Conservation (phyloP, 2,113 vertebrate genomes). For the Polypterus senegalus region DNA sequence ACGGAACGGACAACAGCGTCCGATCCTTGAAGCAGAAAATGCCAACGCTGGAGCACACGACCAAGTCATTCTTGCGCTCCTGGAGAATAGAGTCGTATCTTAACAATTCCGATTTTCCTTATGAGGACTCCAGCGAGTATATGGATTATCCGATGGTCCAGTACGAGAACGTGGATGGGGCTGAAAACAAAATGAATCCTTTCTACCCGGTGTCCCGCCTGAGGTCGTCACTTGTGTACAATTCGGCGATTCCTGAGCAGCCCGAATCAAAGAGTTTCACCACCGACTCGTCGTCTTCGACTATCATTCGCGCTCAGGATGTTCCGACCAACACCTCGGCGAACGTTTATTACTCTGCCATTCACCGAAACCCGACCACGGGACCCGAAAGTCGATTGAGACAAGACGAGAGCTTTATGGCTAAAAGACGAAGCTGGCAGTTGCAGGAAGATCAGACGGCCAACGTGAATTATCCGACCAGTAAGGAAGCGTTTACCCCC, state of each 20-base stretch:
- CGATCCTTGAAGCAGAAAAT: slow-evolving; percentile 70
- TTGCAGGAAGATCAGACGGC: slow-evolving; percentile 35
- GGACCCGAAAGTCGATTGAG: slow-evolving; percentile 22
- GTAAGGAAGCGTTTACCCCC: slow-evolving; percentile 36
- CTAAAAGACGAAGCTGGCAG: slow-evolving; percentile 42
- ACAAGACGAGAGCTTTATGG: slow-evolving; percentile 29
- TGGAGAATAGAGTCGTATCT: slow-evolving; percentile 85
- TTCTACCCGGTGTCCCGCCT: slow-evolving; percentile 54
- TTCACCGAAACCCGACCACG: slow-evolving; percentile 33
- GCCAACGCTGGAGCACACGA: slow-evolving; percentile 72
- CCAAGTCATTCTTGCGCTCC: slow-evolving; percentile 73
- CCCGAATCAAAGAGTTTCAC: slow-evolving; percentile 60
- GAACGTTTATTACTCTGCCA: slow-evolving; percentile 31
- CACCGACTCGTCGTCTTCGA: slow-evolving; percentile 55
- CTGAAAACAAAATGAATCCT: slow-evolving; percentile 50
- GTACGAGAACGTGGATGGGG: slow-evolving; percentile 46
- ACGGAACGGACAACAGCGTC: slow-evolving; percentile 65
- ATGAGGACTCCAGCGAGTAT: slow-evolving; percentile 47
- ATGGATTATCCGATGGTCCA: slow-evolving; percentile 32
- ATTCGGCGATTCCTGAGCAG: slow-evolving; percentile 68
- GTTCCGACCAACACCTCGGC: slow-evolving; percentile 30
- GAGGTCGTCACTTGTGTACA: slow-evolving; percentile 70
- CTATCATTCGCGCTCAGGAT: slow-evolving; percentile 52
- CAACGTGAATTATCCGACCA: slow-evolving; percentile 27
- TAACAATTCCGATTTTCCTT: slow-evolving; percentile 55